Evolutionary conservation across 2,888 invertebrate species (phyloP).

Genomic region (Zaprionus bogoriensis): DNA sequence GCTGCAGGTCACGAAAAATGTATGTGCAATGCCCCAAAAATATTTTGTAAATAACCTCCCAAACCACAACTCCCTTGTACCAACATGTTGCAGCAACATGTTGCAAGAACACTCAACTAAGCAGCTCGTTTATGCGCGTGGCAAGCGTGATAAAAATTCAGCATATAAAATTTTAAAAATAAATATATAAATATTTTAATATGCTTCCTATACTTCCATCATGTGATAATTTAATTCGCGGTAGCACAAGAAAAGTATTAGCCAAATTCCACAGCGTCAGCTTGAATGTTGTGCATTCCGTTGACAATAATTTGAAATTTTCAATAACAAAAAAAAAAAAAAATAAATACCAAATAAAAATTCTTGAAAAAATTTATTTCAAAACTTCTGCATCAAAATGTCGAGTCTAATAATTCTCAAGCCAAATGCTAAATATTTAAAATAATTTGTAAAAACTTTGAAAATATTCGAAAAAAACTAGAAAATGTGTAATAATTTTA

Average conservation of each 20-base stretch:
- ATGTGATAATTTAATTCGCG: not conserved
- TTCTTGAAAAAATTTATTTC: not conserved
- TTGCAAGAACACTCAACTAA: constrained; percentile 31
- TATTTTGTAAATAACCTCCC: constrained; percentile 62
- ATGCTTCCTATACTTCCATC: too few relatives aligned
- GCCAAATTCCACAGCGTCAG: not conserved
- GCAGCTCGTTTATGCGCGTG: constrained; percentile 32
- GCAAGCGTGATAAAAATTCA: constrained; percentile 14
- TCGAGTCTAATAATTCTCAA: too few relatives aligned
- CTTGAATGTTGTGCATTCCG: constrained; percentile 18
- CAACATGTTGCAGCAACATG: constrained; percentile 69
- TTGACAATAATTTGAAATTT: not conserved
- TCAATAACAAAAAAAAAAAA: not conserved
- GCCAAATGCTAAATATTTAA: too few relatives aligned
- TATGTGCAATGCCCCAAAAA: constrained; percentile 67
- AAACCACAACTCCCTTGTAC: constrained; percentile 21
- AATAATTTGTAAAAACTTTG: too few relatives aligned
- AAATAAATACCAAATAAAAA: too few relatives aligned
- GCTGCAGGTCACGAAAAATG: constrained; percentile 40
- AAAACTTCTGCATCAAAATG: not conserved
- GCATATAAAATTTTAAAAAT: not conserved
- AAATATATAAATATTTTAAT: not conserved
- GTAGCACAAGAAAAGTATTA: not conserved
- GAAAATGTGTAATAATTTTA: not conserved
- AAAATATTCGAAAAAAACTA: not conserved